phyloP scores from a whole-genome alignment of 2,113 vertebrate species.

The Tamias sibiricus region DNA sequence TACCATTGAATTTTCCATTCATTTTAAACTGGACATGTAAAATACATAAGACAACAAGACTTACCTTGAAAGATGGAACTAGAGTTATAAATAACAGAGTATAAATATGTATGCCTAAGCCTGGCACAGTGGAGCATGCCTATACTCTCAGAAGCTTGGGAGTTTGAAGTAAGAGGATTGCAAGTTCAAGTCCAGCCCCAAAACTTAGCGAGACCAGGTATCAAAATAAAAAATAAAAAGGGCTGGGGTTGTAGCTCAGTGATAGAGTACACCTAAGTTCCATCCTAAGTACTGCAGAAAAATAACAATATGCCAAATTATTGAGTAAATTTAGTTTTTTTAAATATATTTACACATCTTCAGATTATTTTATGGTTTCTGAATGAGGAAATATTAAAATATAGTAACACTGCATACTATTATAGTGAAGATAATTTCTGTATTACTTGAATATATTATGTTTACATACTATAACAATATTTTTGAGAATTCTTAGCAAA shows the following conservation, averaged over 20 bases:
- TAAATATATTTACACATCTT: background rate
- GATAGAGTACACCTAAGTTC: too few species aligned
- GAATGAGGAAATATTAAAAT: background rate
- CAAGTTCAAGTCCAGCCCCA: too few species aligned
- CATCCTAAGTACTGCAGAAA: too few species aligned
- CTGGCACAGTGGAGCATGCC: too few species aligned
- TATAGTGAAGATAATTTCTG: background rate
- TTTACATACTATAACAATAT: background rate
- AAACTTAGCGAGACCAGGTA: too few species aligned
- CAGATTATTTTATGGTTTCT: background rate
- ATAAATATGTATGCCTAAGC: background rate
- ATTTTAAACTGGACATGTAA: background rate
- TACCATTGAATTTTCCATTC: background rate
- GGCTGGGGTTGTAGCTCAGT: too few species aligned
- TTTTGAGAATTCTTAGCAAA: conserved; percentile 16
- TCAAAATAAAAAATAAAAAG: too few species aligned
- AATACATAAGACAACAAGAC: background rate
- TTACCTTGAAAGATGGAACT: background rate
- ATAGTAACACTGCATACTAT: background rate
- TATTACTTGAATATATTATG: background rate
- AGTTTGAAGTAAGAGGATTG: too few species aligned
- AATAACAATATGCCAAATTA: background rate
- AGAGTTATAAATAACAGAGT: background rate
- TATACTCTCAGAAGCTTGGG: too few species aligned
- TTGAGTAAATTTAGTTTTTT: background rate